A percentile compares a stretch with the other conserved stretches of the same genome.
Evolutionary conservation across 2,888 invertebrate genomes (phyloP).

Genomic region (Scotopteryx bipunctaria): DNA sequence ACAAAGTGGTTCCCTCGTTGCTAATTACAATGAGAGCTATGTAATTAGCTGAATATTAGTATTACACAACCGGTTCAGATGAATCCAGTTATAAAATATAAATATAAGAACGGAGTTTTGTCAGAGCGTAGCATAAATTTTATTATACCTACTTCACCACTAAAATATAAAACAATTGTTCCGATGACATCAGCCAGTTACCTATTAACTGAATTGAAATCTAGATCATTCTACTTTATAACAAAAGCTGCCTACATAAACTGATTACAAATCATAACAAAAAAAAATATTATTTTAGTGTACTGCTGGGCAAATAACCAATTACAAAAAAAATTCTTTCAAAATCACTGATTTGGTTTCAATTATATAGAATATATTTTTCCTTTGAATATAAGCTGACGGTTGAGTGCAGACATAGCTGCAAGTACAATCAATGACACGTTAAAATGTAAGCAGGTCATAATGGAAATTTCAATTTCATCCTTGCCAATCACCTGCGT

Average conservation of each 20-base stretch:
- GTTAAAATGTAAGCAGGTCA: constrained; percentile 57
- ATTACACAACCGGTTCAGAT: constrained; percentile 17
- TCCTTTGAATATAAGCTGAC: no score
- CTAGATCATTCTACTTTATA: constrained; percentile 38
- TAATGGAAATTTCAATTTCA: constrained; percentile 56
- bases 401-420: background rate
- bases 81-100: constrained; percentile 4
- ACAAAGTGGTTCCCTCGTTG: constrained; percentile 7
- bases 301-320: no score
- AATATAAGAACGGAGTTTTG: constrained; percentile 5
- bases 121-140: background rate
- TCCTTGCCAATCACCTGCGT: constrained; percentile 42
- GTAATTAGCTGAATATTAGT: constrained; percentile 12
- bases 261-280: no score
- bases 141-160: background rate
- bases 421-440: constrained; percentile 30
- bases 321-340: no score
- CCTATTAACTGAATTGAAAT: constrained; percentile 25
- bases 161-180: constrained; percentile 1
- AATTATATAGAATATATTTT: no score
- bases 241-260: background rate
- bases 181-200: constrained; percentile 4
- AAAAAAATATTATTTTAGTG: no score
- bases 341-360: no score
- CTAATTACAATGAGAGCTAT: constrained; percentile 3